Base-by-base conservation (phyloP, 2,113 vertebrate species). In the Pelecanoides urinatrix region DNA sequence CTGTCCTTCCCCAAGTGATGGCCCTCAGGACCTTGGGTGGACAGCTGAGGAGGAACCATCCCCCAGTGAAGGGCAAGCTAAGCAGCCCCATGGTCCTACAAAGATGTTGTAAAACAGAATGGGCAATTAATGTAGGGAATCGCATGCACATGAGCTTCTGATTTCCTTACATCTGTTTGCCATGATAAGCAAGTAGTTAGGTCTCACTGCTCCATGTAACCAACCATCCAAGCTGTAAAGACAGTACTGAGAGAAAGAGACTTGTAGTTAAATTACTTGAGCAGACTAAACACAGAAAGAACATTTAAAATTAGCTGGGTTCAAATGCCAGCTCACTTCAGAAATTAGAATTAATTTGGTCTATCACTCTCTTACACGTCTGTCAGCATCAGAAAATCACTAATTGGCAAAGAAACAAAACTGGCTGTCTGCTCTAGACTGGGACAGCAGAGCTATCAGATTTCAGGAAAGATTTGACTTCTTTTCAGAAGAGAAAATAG, bases 291-390 rank as follows among this genome's bases (percentile, higher is more conserved):
- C 47, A 71, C 62, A 53, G 79, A 93, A 74, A 73, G 81, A 88
- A 90, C 40, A 78, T 93, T 93, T 86, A 47, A 72, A 78, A 95
- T 94, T 77, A 85, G 74, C 25, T 83, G 66, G 30, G 75, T 86
- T 85, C 81, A 94, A 92, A 95, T 72, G 84, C 81, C 74, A 32
- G 55, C 83, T 94, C 50, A 79, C 32, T 65, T 86, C 84, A 94
- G 53, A 96, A 96, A 93, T 92, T 68, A 96, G 86, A 88, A 93
- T 96, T 77, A 79, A 85, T 93, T 91, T 94, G 76, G 85, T 92
- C 80, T 92, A 92, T 82, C 30, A 6, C 58, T 30, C 49, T 89
- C 56, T 86, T 0, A 0, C 52, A 86, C 0, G 9, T 80, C 77
- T 91, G 55, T 78, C 86, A 88, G 83, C 65, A 81, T 70, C 75